A percentile compares a stretch with the other conserved stretches of the same genome.
Evolutionary conservation across 2,113 vertebrate species (phyloP).

Genomic region (Rhinoderma darwinii): DNA sequence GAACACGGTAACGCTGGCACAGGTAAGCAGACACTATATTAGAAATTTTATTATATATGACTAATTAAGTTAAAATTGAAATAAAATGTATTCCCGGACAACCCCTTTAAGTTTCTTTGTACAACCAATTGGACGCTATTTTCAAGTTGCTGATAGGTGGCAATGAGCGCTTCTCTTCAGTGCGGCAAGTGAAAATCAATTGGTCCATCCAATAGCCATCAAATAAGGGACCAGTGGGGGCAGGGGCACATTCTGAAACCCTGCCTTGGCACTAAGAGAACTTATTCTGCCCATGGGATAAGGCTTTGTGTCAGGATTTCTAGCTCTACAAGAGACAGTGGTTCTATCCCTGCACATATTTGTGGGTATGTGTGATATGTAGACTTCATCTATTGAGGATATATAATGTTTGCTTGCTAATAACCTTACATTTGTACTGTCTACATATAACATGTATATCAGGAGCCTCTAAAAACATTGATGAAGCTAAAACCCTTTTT

Average conservation of each 20-base stretch:
- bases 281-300: background rate
- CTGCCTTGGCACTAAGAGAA: background rate
- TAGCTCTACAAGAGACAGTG: background rate
- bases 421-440: background rate
- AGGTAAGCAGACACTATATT: too few species aligned
- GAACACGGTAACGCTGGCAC: too few species aligned
- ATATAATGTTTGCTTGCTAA: background rate
- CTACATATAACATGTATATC: background rate
- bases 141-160: too few species aligned
- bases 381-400: background rate
- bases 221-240: background rate
- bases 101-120: too few species aligned
- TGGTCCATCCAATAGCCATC: background rate
- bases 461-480: too few species aligned
- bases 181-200: too few species aligned
- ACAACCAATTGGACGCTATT: too few species aligned
- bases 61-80: too few species aligned
- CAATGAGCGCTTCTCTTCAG: too few species aligned
- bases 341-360: background rate
- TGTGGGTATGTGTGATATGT: background rate
- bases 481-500: background rate
- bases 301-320: background rate
- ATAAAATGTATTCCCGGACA: too few species aligned
- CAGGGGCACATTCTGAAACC: too few species aligned
- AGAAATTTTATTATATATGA: too few species aligned